Evolutionary conservation across 30 jellyfish, hydroid and myxozoan species (phyloP).

Genomic region (Chrysaora quinquecirrha): DNA sequence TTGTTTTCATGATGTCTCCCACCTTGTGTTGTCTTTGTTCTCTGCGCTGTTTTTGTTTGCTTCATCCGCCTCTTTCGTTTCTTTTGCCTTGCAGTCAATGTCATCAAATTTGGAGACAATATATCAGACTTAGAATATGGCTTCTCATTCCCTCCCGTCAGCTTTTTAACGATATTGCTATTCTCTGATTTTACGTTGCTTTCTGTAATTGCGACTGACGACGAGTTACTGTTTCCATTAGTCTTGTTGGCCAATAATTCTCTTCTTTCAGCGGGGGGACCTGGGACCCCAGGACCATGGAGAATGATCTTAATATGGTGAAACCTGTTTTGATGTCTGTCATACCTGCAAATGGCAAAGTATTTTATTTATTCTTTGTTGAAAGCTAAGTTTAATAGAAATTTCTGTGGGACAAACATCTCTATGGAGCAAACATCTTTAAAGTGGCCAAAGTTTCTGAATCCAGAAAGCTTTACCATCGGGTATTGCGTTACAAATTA

Average conservation of each 20-base stretch:
- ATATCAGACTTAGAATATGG: not conserved
- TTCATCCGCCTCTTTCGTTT: not conserved
- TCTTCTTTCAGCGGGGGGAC: slow-evolving; percentile 68
- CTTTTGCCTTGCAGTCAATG: not conserved
- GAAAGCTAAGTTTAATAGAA: no score
- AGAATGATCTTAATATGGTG: slow-evolving; percentile 71
- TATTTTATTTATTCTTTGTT: no score
- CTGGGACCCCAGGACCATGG: slow-evolving; percentile 80
- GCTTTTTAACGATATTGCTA: not conserved
- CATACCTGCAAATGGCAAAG: slow-evolving; percentile 28
- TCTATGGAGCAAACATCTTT: no score
- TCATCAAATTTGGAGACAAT: not conserved
- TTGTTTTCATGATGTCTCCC: not conserved
- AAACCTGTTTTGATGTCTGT: slow-evolving; percentile 42
- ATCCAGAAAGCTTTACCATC: no score
- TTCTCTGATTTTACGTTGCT: not conserved
- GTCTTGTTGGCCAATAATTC: not conserved
- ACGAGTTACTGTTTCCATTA: not conserved
- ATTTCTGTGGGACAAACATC: no score
- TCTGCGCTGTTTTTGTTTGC: not conserved
- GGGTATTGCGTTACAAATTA: no score
- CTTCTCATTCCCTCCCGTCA: not conserved
- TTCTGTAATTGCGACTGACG: not conserved
- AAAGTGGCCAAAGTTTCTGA: no score
- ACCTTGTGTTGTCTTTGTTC: not conserved